A percentile compares a stretch with the other conserved stretches of the same genome.
phyloP scores from a whole-genome alignment of 64 coral and sea anemone species.

The Orbicella faveolata region DNA sequence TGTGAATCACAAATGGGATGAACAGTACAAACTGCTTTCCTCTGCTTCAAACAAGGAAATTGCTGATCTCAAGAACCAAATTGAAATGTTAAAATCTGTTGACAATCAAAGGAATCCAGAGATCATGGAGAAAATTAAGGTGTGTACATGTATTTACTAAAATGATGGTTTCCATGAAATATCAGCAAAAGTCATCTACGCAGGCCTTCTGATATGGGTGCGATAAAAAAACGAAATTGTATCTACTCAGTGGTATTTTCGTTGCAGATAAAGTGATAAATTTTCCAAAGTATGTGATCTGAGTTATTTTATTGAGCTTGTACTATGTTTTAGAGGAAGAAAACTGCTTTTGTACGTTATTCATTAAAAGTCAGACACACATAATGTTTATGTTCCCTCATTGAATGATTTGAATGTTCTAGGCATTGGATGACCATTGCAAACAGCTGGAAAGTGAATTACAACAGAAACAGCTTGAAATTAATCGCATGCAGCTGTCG shows the following conservation, averaged over 20 bases:
- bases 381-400: background rate
- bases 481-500: background rate
- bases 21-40: conserved; percentile 44
- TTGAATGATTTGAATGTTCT: background rate
- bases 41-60: conserved; percentile 46
- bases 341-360: too few species aligned
- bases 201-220: too few species aligned
- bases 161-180: too few species aligned
- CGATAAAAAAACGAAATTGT: too few species aligned
- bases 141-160: background rate
- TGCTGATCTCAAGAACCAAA: conserved; percentile 36
- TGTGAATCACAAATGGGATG: conserved; percentile 73
- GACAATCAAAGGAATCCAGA: background rate
- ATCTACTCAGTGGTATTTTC: too few species aligned
- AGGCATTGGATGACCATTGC: conserved; percentile 18
- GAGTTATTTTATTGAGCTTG: too few species aligned
- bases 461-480: conserved; percentile 30
- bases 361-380: background rate
- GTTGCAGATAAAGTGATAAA: too few species aligned
- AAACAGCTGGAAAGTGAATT: conserved; percentile 22
- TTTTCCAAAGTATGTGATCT: too few species aligned
- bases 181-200: too few species aligned
- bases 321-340: too few species aligned
- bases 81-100: conserved; percentile 6
- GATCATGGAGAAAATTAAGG: background rate